phyloP scores from a whole-genome alignment of 1,140 invertebrate species.

The Ridgeia piscesae region DNA sequence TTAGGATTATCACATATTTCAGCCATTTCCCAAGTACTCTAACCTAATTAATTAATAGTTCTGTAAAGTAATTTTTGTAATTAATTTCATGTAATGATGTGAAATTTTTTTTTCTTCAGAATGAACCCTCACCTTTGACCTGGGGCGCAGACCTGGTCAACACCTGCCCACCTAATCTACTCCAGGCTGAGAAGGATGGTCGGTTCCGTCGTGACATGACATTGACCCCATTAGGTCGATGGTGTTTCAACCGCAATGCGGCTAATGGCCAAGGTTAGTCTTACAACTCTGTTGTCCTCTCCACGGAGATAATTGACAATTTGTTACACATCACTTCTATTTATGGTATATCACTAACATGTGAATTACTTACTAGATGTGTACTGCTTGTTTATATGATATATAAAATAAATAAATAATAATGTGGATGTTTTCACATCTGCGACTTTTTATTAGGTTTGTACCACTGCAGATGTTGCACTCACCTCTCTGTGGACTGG shows the following conservation, averaged over 20 bases:
- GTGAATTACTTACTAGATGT: no score
- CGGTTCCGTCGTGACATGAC: background rate
- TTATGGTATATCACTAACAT: no score
- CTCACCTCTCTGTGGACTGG: no score
- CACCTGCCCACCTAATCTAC: background rate
- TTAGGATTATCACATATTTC: background rate
- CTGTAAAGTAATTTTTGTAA: background rate
- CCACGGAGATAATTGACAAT: no score
- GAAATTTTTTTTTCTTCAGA: background rate
- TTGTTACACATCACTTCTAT: no score
- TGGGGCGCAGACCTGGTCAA: background rate
- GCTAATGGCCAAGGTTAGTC: background rate
- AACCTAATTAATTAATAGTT: background rate
- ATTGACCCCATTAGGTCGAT: background rate
- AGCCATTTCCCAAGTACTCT: background rate
- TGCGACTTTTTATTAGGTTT: no score
- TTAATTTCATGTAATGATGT: background rate
- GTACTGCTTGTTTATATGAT: no score
- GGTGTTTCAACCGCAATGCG: background rate
- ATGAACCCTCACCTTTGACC: background rate
- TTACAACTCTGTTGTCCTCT: background rate
- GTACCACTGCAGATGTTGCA: no score
- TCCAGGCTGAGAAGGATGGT: background rate
- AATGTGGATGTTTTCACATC: no score
- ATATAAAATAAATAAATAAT: no score